phyloP scores from a whole-genome alignment of 2,113 vertebrate species.

The Poeciliopsis retropinna region DNA sequence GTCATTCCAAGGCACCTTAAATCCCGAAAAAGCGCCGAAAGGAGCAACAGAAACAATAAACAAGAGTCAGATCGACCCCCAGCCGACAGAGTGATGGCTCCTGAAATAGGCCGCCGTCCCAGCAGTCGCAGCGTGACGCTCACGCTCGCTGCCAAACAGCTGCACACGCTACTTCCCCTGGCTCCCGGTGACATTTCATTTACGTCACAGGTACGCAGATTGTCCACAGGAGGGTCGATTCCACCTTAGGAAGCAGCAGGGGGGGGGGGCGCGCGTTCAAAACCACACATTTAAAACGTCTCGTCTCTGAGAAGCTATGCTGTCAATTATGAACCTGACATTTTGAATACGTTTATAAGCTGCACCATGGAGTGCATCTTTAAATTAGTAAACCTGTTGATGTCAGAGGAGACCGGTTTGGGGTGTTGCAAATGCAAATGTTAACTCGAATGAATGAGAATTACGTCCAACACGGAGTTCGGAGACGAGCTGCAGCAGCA shows the following conservation, averaged over 20 bases:
- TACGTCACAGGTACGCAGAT: slow-evolving; percentile 37
- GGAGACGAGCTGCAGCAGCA: too few relatives aligned
- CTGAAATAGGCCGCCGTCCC: slow-evolving; percentile 49
- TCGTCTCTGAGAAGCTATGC: too few relatives aligned
- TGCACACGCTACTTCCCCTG: slow-evolving; percentile 20
- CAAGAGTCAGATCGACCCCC: slow-evolving; percentile 3
- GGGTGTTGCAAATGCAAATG: not conserved
- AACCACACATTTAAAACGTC: slow-evolving; percentile 18
- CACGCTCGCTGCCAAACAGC: slow-evolving; percentile 37
- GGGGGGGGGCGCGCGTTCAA: slow-evolving; percentile 11
- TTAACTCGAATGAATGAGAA: not conserved
- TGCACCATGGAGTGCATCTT: not conserved
- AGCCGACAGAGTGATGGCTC: slow-evolving; percentile 39
- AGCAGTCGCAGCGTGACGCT: slow-evolving; percentile 4
- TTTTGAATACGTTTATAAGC: not conserved
- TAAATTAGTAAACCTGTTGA: not conserved
- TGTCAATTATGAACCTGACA: not conserved
- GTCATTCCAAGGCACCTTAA: too few relatives aligned
- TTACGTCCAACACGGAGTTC: not conserved
- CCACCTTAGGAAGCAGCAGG: slow-evolving; percentile 38
- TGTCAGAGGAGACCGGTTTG: not conserved
- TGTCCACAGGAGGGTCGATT: slow-evolving; percentile 21
- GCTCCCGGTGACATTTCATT: slow-evolving; percentile 43
- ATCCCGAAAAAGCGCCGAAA: not conserved
- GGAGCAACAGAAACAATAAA: not conserved